A percentile compares a stretch with the other conserved stretches of the same genome.
phyloP scores from a whole-genome alignment of 2,113 vertebrate genomes.

The Anser brachyrhynchus region DNA sequence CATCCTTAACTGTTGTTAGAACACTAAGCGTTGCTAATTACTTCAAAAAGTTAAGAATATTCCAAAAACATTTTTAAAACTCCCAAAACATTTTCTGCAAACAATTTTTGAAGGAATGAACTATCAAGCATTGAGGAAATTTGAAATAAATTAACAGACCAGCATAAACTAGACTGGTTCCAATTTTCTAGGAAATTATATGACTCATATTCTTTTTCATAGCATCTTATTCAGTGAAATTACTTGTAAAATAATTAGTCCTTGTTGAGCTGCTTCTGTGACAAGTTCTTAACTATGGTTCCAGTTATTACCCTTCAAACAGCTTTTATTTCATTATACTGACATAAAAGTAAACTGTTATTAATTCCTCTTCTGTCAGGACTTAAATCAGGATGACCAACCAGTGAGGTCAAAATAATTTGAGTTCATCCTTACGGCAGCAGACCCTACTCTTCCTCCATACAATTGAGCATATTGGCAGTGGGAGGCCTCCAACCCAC shows the following conservation, averaged over 20 bases:
- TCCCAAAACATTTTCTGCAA: neutral
- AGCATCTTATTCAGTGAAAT: neutral
- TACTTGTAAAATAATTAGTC: slow-evolving; percentile 18
- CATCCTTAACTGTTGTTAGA: neutral
- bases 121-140: neutral
- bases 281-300: neutral
- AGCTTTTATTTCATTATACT: neutral
- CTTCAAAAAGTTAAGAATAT: neutral
- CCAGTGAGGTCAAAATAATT: neutral
- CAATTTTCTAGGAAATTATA: neutral
- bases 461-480: neutral
- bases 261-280: neutral
- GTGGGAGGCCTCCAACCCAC: neutral
- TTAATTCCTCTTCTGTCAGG: neutral
- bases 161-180: neutral
- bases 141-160: neutral
- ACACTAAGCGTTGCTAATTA: neutral
- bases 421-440: neutral
- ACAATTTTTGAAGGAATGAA: neutral
- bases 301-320: neutral
- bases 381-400: neutral
- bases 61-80: neutral
- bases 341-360: neutral
- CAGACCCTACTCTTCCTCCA: neutral
- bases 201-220: neutral